Evolutionary conservation across 2,888 invertebrate genomes (phyloP).

Genomic region (Azorinus chamasolen): DNA sequence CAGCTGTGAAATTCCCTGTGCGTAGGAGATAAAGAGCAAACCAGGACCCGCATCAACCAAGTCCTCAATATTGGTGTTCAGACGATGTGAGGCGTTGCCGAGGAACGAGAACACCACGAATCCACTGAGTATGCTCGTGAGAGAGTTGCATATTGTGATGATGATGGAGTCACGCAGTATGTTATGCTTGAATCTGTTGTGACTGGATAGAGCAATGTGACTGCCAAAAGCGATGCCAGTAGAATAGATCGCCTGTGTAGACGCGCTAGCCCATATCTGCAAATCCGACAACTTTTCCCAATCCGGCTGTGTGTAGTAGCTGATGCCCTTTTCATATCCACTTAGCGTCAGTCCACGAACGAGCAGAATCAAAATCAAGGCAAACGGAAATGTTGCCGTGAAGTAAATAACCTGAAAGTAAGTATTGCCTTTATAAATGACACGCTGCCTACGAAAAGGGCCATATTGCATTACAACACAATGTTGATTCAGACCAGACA

Average conservation of each 20-base stretch:
- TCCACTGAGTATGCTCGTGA: conserved; percentile 24
- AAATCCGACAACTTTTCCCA: conserved; percentile 21
- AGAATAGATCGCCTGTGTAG: conserved; percentile 25
- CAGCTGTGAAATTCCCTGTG: conserved; percentile 23
- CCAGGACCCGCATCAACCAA: conserved; percentile 31
- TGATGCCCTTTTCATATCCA: conserved; percentile 21
- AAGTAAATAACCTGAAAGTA: conserved; percentile 40
- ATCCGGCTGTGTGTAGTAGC: conserved; percentile 14
- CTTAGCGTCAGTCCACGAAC: conserved; percentile 17
- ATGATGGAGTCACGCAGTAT: conserved; percentile 34
- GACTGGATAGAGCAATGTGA: conserved; percentile 22
- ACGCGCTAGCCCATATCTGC: conserved; percentile 24
- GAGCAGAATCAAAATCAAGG: conserved; percentile 16
- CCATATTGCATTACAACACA: too few species aligned
- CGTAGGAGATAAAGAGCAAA: conserved; percentile 30
- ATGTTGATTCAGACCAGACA: too few species aligned
- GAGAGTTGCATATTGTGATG: conserved; percentile 10
- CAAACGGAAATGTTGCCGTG: conserved; percentile 33
- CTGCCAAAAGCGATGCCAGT: conserved; percentile 16
- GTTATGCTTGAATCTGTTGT: conserved; percentile 37
- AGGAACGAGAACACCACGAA: conserved; percentile 32
- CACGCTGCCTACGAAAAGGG: too few species aligned
- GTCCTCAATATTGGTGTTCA: conserved; percentile 21
- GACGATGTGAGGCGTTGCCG: conserved; percentile 25
- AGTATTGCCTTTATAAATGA: too few species aligned